These are phyloP conservation scores for Pediacus dermestoides DNA, from an alignment of 2,888 invertebrate species.

Conservation along the genomic window DNA sequence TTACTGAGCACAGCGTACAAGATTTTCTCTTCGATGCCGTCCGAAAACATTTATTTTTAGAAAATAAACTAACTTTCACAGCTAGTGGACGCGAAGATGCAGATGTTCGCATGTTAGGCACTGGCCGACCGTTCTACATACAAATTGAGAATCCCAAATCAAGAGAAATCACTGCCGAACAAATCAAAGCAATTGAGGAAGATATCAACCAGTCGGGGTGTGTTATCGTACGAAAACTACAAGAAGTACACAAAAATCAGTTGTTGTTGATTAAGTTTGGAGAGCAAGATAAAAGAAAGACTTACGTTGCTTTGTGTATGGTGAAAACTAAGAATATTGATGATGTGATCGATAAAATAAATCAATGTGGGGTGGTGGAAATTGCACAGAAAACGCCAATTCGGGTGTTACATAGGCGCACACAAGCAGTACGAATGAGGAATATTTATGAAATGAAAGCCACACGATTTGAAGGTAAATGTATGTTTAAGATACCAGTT, in stretches of 20 bases:
- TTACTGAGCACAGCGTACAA: conserved; percentile 85
- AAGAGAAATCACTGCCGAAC: conserved; percentile 51
- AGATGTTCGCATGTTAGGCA: conserved; percentile 89
- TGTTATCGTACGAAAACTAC: conserved; percentile 60
- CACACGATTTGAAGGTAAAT: conserved; percentile 50
- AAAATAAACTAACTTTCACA: conserved; percentile 61
- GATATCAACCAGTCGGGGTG: conserved; percentile 56
- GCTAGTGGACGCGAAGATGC: conserved; percentile 96
- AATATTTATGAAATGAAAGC: conserved; percentile 66
- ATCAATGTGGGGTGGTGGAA: conserved; percentile 47
- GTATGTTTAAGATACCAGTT: no score
- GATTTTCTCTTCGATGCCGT: conserved; percentile 77
- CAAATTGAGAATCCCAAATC: conserved; percentile 71
- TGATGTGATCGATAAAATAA: conserved; percentile 54
- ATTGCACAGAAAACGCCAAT: conserved; percentile 85
- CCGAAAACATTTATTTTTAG: conserved; percentile 32
- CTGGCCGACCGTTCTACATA: conserved; percentile 89
- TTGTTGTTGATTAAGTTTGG: conserved; percentile 67
- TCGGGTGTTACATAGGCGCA: conserved; percentile 82
- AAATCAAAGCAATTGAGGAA: conserved; percentile 57
- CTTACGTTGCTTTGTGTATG: conserved; percentile 76
- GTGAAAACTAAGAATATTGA: conserved; percentile 48
- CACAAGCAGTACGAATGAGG: conserved; percentile 66
- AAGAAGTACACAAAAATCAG: conserved; percentile 58
- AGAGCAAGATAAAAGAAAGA: conserved; percentile 84